Percentiles rank a stretch among this genome's conserved stretches.
These are phyloP conservation scores for Callinectes sapidus DNA, from an alignment of 2,888 invertebrate species.

Conservation along the genomic window DNA sequence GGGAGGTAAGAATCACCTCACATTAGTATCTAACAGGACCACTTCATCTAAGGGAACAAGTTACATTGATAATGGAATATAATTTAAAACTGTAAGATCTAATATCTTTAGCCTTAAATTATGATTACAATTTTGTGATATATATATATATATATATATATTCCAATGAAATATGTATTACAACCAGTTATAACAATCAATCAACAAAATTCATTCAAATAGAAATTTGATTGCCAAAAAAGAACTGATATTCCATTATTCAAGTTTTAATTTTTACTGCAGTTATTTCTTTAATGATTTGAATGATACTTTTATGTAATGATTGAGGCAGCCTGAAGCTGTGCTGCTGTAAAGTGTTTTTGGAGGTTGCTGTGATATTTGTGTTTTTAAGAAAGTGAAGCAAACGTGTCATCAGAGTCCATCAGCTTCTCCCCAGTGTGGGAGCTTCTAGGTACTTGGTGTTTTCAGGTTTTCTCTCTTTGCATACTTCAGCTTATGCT, in stretches of 20 bases:
- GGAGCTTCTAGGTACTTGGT: conserved; percentile 8
- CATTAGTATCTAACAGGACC: background rate
- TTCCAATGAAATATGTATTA: background rate
- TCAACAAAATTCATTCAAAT: conserved; percentile 4
- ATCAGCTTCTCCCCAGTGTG: background rate
- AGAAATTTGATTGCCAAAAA: background rate
- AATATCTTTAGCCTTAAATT: background rate
- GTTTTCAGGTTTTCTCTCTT: conserved; percentile 26
- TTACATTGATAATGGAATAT: conserved; percentile 20
- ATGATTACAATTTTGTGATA: background rate
- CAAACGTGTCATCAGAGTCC: background rate
- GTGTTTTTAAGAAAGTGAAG: background rate
- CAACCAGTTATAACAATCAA: background rate
- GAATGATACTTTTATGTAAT: background rate
- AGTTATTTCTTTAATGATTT: background rate
- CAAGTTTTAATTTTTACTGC: background rate
- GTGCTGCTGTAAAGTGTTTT: background rate
- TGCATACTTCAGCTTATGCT: conserved; percentile 32
- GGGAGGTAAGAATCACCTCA: conserved; percentile 84
- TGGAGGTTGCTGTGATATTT: background rate
- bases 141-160: background rate
- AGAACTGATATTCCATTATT: conserved; percentile 29
- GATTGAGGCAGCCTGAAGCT: background rate
- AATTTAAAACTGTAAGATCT: background rate
- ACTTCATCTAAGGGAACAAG: background rate